These are phyloP conservation scores for Notothenia coriiceps DNA, from an alignment of 2,113 vertebrate species.

Conservation along the genomic window DNA sequence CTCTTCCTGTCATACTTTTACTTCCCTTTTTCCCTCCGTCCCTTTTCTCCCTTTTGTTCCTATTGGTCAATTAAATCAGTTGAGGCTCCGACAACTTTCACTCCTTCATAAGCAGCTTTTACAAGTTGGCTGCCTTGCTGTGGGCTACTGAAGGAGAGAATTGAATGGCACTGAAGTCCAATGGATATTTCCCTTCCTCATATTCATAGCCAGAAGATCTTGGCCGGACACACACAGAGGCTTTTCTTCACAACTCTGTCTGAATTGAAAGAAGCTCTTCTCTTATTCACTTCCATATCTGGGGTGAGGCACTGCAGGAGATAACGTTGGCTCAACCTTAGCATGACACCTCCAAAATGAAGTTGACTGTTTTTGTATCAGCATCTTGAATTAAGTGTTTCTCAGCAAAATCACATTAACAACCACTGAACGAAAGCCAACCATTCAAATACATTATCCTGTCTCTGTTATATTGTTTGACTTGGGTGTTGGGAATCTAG, in stretches of 20 bases:
- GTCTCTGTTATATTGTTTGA: too few relatives aligned
- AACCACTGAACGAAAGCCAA: too few relatives aligned
- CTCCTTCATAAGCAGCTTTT: conserved; percentile 71
- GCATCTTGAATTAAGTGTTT: background rate
- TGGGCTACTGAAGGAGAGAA: conserved; percentile 72
- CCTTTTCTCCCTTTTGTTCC: conserved; percentile 24
- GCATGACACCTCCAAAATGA: background rate
- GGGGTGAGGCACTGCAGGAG: background rate
- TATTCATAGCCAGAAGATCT: conserved; percentile 66
- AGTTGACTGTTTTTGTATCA: background rate
- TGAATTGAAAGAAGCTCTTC: conserved; percentile 30
- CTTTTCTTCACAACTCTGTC: conserved; percentile 44
- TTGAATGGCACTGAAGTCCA: conserved; percentile 64
- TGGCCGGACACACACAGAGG: conserved; percentile 39
- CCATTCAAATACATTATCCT: too few relatives aligned
- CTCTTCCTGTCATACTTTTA: conserved; percentile 23
- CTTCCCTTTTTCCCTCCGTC: conserved; percentile 14
- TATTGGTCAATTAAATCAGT: conserved; percentile 68
- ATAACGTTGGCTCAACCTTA: background rate
- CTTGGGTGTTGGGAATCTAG: too few relatives aligned
- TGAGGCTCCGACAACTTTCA: conserved; percentile 58
- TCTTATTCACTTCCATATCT: background rate
- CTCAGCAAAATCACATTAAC: too few relatives aligned
- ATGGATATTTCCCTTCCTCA: conserved; percentile 60
- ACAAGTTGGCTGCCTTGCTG: conserved; percentile 64